Evolutionary conservation across 2,888 invertebrate genomes (phyloP).

Genomic region (Eupithecia dodoneata): DNA sequence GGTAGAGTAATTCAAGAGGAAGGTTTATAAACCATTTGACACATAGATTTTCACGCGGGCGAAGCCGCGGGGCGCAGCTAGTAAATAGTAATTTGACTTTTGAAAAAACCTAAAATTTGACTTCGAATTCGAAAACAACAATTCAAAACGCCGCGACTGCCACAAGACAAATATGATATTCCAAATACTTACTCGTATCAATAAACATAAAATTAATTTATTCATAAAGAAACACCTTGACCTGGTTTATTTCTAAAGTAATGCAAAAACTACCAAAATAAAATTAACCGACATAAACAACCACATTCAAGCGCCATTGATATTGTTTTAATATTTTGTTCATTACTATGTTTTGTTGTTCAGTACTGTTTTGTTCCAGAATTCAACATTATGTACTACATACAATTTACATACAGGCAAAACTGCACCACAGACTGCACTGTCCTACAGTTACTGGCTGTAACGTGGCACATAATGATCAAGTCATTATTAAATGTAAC

Average conservation of each 20-base stretch:
- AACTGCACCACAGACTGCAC: too few species aligned
- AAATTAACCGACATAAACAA: neutral
- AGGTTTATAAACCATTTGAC: too few species aligned
- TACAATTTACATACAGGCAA: neutral
- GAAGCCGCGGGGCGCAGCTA: too few species aligned
- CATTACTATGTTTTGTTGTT: constrained; percentile 4
- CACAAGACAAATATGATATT: neutral
- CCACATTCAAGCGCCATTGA: neutral
- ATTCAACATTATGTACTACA: neutral
- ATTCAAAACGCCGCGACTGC: too few species aligned
- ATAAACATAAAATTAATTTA: neutral
- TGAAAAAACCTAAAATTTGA: too few species aligned
- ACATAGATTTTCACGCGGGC: too few species aligned
- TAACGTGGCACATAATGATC: neutral
- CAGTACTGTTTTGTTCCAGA: constrained; percentile 20
- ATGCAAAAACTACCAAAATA: neutral
- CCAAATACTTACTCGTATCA: neutral
- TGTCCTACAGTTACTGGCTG: neutral
- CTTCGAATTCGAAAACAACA: too few species aligned
- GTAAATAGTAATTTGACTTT: too few species aligned
- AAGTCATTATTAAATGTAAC: neutral
- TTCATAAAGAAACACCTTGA: neutral
- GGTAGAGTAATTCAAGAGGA: too few species aligned
- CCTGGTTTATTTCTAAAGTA: neutral
- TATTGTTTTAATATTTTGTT: constrained; percentile 40